These are phyloP conservation scores for Mallotus villosus DNA, from an alignment of 2,797 vertebrate species.

Conservation along the genomic window DNA sequence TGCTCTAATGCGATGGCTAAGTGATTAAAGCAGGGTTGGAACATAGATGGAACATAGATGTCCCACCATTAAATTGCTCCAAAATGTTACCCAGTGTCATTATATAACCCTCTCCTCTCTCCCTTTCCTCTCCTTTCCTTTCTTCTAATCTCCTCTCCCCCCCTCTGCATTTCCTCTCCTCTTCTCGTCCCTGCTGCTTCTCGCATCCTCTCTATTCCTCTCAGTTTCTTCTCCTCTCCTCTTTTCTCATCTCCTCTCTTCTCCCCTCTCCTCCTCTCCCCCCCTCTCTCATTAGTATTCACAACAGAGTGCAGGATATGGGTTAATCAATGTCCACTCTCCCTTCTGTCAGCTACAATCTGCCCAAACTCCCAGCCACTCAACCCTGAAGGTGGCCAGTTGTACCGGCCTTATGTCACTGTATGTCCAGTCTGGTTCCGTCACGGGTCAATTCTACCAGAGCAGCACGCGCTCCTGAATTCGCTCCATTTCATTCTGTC, in stretches of 20 bases:
- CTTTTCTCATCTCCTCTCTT: not conserved
- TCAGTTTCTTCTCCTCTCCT: not conserved
- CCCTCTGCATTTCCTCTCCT: not conserved
- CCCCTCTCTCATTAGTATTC: constrained; percentile 61
- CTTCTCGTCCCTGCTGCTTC: too few relatives aligned
- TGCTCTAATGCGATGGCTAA: constrained; percentile 54
- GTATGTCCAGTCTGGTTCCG: constrained; percentile 47
- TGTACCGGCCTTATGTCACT: constrained; percentile 64
- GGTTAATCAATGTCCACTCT: constrained; percentile 64
- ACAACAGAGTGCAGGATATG: constrained; percentile 59
- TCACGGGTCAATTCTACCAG: not conserved
- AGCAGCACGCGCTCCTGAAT: too few relatives aligned
- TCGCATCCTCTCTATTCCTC: too few relatives aligned
- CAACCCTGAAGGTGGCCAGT: constrained; percentile 69
- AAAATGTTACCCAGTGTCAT: too few relatives aligned
- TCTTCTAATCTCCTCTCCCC: not conserved
- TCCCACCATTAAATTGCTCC: constrained; percentile 2
- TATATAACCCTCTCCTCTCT: not conserved
- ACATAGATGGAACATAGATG: constrained; percentile 51
- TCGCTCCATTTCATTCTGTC: not conserved
- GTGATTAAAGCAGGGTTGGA: constrained; percentile 53
- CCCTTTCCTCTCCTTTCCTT: not conserved
- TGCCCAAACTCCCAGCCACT: constrained; percentile 65
- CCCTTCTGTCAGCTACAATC: constrained; percentile 55
- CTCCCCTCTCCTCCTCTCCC: not conserved